Evolutionary conservation across 2,888 invertebrate genomes (phyloP).

Genomic region (Pachycephus smyrnensis): DNA sequence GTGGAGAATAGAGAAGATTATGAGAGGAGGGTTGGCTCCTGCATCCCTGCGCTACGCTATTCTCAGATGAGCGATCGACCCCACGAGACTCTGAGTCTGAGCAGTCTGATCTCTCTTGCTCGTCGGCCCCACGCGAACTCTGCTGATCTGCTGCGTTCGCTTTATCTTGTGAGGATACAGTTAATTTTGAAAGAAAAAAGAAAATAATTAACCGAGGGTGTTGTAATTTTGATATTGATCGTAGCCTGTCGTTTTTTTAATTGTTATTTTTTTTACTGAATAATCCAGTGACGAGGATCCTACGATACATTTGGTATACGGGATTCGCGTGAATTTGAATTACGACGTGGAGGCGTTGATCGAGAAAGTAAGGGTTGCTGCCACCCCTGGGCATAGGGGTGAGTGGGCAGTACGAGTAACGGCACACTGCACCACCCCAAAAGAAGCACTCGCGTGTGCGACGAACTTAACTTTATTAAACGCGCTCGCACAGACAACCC

Average conservation of each 20-base stretch:
- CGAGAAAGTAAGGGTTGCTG: conserved; percentile 10
- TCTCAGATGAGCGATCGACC: conserved; percentile 62
- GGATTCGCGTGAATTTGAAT: background rate
- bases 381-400: conserved; percentile 7
- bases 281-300: no score
- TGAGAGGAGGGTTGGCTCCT: conserved; percentile 44
- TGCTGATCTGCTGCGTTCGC: conserved; percentile 31
- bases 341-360: no score
- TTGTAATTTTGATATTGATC: no score
- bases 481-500: conserved; percentile 26
- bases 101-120: conserved; percentile 47
- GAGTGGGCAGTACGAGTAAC: conserved; percentile 5
- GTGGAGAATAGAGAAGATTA: conserved; percentile 58
- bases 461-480: conserved; percentile 36
- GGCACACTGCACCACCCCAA: conserved; percentile 21
- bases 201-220: no score
- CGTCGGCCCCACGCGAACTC: no score
- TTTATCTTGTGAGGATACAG: conserved; percentile 39
- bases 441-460: conserved; percentile 35
- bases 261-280: no score
- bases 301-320: no score
- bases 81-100: conserved; percentile 54
- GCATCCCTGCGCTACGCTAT: conserved; percentile 46
- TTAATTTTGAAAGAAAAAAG: no score
- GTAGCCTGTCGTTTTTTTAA: no score